Percentiles rank a stretch among this genome's conserved stretches.
Evolutionary conservation across 2,888 invertebrate genomes (phyloP).

Genomic region (Oscheius sp.): DNA sequence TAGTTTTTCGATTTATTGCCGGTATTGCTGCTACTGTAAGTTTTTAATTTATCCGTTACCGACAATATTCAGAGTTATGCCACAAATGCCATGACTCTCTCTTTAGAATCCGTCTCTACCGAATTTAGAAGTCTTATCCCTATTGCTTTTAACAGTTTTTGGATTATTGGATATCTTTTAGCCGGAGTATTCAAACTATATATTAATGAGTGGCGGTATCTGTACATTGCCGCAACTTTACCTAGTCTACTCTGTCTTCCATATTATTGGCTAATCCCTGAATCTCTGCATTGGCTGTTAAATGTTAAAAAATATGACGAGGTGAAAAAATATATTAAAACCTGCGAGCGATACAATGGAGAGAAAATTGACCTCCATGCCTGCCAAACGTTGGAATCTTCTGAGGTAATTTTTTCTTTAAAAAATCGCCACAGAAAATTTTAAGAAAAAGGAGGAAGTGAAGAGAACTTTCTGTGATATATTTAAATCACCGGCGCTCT

Average conservation of each 20-base stretch:
- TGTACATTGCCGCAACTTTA: conserved; percentile 61
- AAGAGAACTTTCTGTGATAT: conserved; percentile 52
- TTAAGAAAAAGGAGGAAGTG: conserved; percentile 1
- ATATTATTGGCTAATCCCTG: conserved; percentile 60
- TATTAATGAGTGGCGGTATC: conserved; percentile 61
- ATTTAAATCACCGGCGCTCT: conserved; percentile 47
- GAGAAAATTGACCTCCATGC: conserved; percentile 40
- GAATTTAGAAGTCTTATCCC: conserved; percentile 55
- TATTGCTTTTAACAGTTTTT: conserved; percentile 41
- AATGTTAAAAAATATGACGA: conserved; percentile 56
- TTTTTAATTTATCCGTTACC: background rate
- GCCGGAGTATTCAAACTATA: conserved; percentile 64
- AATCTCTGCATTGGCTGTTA: conserved; percentile 69
- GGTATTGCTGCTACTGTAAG: conserved; percentile 42
- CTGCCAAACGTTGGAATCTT: conserved; percentile 26
- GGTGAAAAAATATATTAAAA: conserved; percentile 47
- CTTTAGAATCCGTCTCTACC: conserved; percentile 54
- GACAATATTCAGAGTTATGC: conserved; percentile 5
- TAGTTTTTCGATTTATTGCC: conserved; percentile 66
- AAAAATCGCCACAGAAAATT: no score
- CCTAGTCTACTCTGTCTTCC: conserved; percentile 63
- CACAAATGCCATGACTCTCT: conserved; percentile 36
- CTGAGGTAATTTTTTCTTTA: background rate
- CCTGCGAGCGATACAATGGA: conserved; percentile 56
- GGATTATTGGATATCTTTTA: conserved; percentile 44